phyloP scores from a whole-genome alignment of 2,797 vertebrate genomes.

The Lithobates pipiens region DNA sequence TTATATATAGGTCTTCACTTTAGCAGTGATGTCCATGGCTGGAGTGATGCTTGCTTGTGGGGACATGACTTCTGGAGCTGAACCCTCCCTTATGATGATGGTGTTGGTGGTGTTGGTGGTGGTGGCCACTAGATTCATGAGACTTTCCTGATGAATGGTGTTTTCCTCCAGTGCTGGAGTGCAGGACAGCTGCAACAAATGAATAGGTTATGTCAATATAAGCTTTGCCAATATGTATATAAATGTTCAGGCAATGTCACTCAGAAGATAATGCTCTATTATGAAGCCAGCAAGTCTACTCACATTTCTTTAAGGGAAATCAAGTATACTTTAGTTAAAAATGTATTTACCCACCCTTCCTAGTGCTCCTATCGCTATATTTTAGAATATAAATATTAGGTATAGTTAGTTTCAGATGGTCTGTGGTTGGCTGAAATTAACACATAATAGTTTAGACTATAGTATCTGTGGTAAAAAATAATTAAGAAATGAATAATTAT shows the following conservation, averaged over 20 bases:
- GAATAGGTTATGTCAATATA: not conserved
- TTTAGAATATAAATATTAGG: not conserved
- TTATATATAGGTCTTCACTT: not conserved
- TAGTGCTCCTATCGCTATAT: no score
- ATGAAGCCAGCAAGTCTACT: not conserved
- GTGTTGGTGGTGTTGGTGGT: not conserved
- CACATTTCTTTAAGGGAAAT: no score
- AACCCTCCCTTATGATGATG: conserved; percentile 40
- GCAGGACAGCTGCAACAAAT: conserved; percentile 34
- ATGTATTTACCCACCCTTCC: no score
- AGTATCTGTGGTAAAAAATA: no score
- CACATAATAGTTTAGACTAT: no score
- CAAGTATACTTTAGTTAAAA: no score
- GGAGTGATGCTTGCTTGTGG: conserved; percentile 12
- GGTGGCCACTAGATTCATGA: not conserved
- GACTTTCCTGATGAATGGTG: conserved; percentile 9
- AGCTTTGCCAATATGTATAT: no score
- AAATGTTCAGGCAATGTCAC: no score
- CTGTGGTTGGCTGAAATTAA: not conserved
- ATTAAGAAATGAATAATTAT: no score
- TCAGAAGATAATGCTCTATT: no score
- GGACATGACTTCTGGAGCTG: conserved; percentile 11
- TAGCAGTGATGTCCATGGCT: conserved; percentile 37
- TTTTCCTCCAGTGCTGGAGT: conserved; percentile 46
- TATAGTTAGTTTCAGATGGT: not conserved